A percentile compares a stretch with the other conserved stretches of the same genome.
phyloP scores from a whole-genome alignment of 1,140 invertebrate species.

The Cherax destructor region DNA sequence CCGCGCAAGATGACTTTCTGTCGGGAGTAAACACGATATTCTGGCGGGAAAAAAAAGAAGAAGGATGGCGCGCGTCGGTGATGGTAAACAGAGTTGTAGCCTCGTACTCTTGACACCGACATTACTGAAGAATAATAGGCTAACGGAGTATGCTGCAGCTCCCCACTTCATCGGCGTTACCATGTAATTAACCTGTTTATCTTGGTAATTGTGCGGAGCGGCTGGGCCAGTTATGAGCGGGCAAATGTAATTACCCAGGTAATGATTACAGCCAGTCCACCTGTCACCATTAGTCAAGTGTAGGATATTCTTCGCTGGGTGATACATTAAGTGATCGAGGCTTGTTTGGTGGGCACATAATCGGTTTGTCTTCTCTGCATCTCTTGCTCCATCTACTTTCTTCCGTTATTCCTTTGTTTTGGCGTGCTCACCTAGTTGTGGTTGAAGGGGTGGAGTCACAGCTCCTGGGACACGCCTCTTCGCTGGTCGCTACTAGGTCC shows the following conservation, averaged over 20 bases:
- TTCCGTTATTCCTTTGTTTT: slow-evolving; percentile 3
- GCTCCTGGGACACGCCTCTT: too few species aligned
- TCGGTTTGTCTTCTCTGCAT: not conserved
- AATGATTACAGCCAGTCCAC: not conserved
- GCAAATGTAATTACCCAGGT: not conserved
- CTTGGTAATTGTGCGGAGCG: not conserved
- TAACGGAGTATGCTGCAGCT: not conserved
- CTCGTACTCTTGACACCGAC: not conserved
- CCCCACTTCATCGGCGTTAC: not conserved
- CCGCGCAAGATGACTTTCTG: too few species aligned
- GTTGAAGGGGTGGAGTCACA: too few species aligned
- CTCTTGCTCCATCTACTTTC: not conserved
- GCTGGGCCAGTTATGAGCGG: not conserved
- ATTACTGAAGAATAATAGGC: not conserved
- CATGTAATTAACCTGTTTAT: not conserved
- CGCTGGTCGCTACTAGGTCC: too few species aligned
- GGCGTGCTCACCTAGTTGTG: too few species aligned
- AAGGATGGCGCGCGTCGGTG: too few species aligned
- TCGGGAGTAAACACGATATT: too few species aligned
- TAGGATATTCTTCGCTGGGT: not conserved
- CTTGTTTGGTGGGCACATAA: too few species aligned
- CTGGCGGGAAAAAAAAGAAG: too few species aligned
- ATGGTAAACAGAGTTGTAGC: too few species aligned
- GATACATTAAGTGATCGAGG: too few species aligned
- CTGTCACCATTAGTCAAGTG: not conserved